A percentile compares a stretch with the other conserved stretches of the same genome.
Evolutionary conservation across 2,888 invertebrate species (phyloP).

Genomic region (Proisotoma minuta): DNA sequence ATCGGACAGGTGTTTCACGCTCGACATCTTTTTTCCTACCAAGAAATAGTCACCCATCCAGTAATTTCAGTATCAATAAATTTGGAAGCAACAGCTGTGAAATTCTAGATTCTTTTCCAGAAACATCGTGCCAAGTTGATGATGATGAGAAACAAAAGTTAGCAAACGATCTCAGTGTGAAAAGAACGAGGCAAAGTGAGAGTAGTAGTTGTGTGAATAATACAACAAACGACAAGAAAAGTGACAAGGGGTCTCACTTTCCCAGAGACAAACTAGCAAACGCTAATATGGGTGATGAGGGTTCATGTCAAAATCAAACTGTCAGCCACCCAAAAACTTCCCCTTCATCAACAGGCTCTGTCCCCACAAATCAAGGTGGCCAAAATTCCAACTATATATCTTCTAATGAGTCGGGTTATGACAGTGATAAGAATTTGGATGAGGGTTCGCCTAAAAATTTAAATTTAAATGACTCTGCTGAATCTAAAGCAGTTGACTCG

Average conservation of each 20-base stretch:
- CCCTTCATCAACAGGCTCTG: slow-evolving; percentile 3
- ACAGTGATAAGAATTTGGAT: slow-evolving; percentile 60
- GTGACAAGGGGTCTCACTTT: neutral
- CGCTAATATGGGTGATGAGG: neutral
- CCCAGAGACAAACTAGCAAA: neutral
- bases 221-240: neutral
- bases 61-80: slow-evolving; percentile 15
- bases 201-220: neutral
- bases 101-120: slow-evolving; percentile 32
- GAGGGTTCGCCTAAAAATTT: slow-evolving; percentile 17
- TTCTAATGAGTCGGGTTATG: slow-evolving; percentile 78
- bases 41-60: slow-evolving; percentile 10
- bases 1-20: slow-evolving; percentile 12
- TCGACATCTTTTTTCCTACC: neutral
- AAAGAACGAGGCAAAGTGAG: neutral
- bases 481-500: slow-evolving; percentile 8
- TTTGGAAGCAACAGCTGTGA: slow-evolving; percentile 42
- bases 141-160: neutral
- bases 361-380: neutral
- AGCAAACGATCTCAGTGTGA: neutral
- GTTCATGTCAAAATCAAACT: slow-evolving; percentile 16
- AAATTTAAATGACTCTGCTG: slow-evolving; percentile 13
- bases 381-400: slow-evolving; percentile 63
- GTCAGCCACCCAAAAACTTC: slow-evolving; percentile 11
- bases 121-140: slow-evolving; percentile 7